These are phyloP conservation scores for Panthera leo DNA, from an alignment of 2,113 vertebrate species.

Conservation along the genomic window DNA sequence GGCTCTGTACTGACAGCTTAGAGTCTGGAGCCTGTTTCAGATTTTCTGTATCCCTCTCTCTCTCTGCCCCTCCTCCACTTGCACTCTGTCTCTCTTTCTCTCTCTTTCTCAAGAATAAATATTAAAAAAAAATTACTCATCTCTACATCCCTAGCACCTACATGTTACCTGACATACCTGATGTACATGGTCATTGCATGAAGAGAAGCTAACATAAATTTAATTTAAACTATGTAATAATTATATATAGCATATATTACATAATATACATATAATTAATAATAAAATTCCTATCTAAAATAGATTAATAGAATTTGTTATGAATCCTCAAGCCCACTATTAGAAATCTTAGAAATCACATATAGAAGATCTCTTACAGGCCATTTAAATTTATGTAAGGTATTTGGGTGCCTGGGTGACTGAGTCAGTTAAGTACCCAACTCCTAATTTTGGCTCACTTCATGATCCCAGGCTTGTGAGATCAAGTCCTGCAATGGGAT, in stretches of 20 bases:
- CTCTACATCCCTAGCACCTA: neutral
- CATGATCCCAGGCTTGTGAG: too few species aligned
- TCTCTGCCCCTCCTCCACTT: too few species aligned
- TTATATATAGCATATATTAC: neutral
- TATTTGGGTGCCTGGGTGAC: neutral
- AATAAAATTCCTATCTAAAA: neutral
- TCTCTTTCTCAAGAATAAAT: too few species aligned
- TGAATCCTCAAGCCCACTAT: neutral
- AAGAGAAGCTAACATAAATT: neutral
- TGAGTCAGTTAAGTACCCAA: too few species aligned
- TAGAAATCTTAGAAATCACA: conserved; percentile 8
- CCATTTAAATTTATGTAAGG: neutral
- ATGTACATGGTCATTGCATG: neutral
- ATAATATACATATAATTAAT: neutral
- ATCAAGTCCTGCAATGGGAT: too few species aligned
- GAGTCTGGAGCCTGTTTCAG: too few species aligned
- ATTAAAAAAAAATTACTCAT: neutral
- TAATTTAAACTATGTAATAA: neutral
- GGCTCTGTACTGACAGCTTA: too few species aligned
- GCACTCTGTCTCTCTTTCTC: too few species aligned
- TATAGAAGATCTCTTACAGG: neutral
- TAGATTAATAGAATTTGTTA: neutral
- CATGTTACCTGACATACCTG: neutral
- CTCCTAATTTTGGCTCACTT: too few species aligned
- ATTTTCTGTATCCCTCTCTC: too few species aligned